Evolutionary conservation across 2,888 invertebrate genomes (phyloP).

Genomic region (Synergus laeviventris): DNA sequence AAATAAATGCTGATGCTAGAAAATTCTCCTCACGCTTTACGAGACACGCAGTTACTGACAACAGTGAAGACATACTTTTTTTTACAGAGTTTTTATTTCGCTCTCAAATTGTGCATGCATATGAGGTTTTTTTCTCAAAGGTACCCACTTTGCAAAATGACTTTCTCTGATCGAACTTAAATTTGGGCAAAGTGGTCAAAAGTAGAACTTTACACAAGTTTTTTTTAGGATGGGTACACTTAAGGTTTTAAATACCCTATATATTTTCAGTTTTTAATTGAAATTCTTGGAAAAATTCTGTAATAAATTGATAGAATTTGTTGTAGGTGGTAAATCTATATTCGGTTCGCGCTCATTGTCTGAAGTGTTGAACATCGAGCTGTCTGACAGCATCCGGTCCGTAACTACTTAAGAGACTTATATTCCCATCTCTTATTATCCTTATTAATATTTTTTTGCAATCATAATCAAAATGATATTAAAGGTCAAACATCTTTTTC

Average conservation of each 20-base stretch:
- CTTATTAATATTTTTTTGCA: neutral
- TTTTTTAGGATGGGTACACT: neutral
- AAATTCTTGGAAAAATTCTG: neutral
- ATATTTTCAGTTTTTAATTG: neutral
- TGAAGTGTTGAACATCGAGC: slow-evolving; percentile 18
- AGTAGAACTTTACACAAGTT: neutral
- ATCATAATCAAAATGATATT: neutral
- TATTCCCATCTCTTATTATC: neutral
- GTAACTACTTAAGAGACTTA: slow-evolving; percentile 25
- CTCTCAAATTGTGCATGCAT: neutral
- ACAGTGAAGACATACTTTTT: neutral
- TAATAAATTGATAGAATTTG: neutral
- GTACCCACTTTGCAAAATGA: too few relatives aligned
- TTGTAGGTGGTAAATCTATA: neutral
- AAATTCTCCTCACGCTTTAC: neutral
- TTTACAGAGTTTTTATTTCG: neutral
- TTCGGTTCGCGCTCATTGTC: neutral
- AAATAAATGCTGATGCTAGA: neutral
- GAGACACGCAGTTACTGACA: neutral
- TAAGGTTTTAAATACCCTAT: too few relatives aligned
- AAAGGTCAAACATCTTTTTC: neutral
- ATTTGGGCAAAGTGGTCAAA: too few relatives aligned
- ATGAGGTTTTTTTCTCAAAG: too few relatives aligned
- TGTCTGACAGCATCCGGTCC: slow-evolving; percentile 9
- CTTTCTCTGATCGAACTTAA: too few relatives aligned